Conservation (phyloP, 2,797 vertebrate genomes). For the Pseudochromis fuscus region DNA sequence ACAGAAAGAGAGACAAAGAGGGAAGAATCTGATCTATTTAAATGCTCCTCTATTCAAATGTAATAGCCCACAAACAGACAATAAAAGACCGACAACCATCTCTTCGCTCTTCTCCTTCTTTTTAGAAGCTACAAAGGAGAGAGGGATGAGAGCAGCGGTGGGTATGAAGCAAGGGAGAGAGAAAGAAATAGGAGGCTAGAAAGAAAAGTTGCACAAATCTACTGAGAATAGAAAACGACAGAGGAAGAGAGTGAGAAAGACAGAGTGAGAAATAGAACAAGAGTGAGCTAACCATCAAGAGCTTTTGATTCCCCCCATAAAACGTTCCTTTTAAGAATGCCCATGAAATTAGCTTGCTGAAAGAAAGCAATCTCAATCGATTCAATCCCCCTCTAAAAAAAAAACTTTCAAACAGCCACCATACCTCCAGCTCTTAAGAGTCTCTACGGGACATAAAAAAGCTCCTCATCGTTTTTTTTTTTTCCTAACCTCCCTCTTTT, state of each 20-base stretch:
- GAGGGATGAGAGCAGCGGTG: conserved; percentile 14
- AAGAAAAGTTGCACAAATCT: conserved; percentile 63
- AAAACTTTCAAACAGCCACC: conserved; percentile 74
- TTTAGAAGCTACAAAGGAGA: conserved; percentile 38
- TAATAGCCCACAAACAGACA: conserved; percentile 56
- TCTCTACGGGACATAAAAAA: conserved; percentile 75
- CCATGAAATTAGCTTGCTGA: conserved; percentile 80
- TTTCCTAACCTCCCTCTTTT: conserved; percentile 27
- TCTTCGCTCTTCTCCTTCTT: conserved; percentile 35
- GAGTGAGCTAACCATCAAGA: conserved; percentile 68
- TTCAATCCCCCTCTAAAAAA: conserved; percentile 71
- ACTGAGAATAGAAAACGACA: conserved; percentile 59
- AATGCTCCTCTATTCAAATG: conserved; percentile 73
- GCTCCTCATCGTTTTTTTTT: conserved; percentile 57
- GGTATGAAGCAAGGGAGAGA: conserved; percentile 19
- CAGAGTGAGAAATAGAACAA: conserved; percentile 54
- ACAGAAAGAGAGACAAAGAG: conserved; percentile 36
- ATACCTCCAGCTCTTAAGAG: conserved; percentile 70
- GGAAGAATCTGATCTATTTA: conserved; percentile 61
- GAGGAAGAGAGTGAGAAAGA: conserved; percentile 49
- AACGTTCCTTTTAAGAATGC: conserved; percentile 76
- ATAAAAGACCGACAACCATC: conserved; percentile 37
- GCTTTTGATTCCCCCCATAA: conserved; percentile 75
- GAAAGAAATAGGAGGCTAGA: conserved; percentile 35
- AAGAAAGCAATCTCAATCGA: conserved; percentile 80